phyloP scores from a whole-genome alignment of 2,888 invertebrate species.

The Euspilapteryx auroguttella region DNA sequence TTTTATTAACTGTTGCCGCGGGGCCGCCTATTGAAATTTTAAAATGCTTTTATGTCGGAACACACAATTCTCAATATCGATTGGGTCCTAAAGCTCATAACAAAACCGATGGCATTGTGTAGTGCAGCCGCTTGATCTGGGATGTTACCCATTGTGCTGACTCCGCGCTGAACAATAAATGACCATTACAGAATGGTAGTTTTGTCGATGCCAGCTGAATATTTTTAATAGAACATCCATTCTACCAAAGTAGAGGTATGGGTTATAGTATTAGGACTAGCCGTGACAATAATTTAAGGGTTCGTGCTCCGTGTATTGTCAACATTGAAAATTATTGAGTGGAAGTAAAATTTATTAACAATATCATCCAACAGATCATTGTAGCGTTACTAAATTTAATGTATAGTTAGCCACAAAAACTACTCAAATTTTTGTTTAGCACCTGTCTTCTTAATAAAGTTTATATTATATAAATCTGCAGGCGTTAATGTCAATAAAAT shows the following conservation, averaged over 20 bases:
- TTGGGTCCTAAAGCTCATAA: conserved; percentile 19
- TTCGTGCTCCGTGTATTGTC: background rate
- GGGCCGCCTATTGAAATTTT: no score
- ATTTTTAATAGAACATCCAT: conserved; percentile 36
- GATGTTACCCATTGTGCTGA: conserved; percentile 38
- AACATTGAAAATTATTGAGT: no score
- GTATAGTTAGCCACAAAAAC: no score
- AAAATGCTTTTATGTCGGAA: no score
- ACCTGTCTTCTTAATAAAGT: no score
- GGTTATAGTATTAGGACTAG: conserved; percentile 12
- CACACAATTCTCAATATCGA: conserved; percentile 1
- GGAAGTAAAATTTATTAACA: no score
- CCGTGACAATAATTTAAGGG: conserved; percentile 3
- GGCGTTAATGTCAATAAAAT: no score
- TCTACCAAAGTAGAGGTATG: conserved; percentile 24
- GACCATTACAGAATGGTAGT: conserved; percentile 34
- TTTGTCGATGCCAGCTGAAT: conserved; percentile 43
- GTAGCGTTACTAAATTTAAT: no score
- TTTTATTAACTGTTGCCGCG: no score
- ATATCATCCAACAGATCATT: no score
- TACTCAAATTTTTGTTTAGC: no score
- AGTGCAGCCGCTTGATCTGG: conserved; percentile 39
- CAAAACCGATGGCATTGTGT: conserved; percentile 27
- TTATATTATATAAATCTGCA: no score
- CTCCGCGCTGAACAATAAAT: conserved; percentile 43